Evolutionary conservation across 37 sponge, comb jelly and placozoan species (phyloP).

Genomic region (Eunapius fragilis): DNA sequence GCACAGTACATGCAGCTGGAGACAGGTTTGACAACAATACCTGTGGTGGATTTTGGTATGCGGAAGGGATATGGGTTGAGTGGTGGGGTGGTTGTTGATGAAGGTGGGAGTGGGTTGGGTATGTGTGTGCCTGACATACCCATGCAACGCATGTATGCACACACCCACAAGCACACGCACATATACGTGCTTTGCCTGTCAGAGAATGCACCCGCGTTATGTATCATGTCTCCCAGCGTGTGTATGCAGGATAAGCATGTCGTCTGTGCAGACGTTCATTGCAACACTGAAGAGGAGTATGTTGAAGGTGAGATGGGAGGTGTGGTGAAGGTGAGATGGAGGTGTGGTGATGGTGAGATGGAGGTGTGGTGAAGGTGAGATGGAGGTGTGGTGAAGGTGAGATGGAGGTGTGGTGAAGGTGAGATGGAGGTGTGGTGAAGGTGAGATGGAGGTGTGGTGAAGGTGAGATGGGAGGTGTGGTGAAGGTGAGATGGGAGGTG

Average conservation of each 20-base stretch:
- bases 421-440: not conserved
- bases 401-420: not conserved
- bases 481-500: not conserved
- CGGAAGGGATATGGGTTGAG: too few relatives aligned
- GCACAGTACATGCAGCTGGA: too few relatives aligned
- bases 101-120: too few relatives aligned
- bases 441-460: not conserved
- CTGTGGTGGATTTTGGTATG: too few relatives aligned
- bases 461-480: slow-evolving; percentile 20
- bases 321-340: not conserved
- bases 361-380: not conserved
- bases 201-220: not conserved
- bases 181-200: not conserved
- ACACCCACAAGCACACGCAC: not conserved
- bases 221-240: not conserved
- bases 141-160: not conserved
- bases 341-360: not conserved
- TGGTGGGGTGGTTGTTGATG: too few relatives aligned
- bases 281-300: not conserved
- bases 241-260: not conserved
- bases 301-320: not conserved
- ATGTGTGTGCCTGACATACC: too few relatives aligned
- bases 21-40: too few relatives aligned
- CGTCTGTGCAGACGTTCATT: not conserved
- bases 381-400: not conserved